Evolutionary conservation across 1,140 invertebrate species (phyloP).

Genomic region (Gonatopus flavifemur): DNA sequence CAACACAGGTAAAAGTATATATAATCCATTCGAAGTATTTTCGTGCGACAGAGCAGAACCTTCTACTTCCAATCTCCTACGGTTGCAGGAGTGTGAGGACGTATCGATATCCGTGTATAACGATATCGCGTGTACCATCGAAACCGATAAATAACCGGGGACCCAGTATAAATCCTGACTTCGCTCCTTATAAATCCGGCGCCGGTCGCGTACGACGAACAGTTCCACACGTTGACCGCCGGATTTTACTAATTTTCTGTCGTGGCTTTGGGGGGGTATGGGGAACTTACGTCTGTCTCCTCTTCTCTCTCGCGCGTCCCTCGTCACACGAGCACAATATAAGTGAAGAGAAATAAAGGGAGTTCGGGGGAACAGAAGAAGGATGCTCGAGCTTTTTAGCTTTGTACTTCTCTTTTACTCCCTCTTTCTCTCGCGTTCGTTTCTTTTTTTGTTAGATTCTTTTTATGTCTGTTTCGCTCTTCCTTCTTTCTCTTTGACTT

Average conservation of each 20-base stretch:
- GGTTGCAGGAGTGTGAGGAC: too few species aligned
- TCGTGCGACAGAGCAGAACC: too few species aligned
- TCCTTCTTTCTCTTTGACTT: background rate
- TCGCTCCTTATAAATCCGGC: constrained; percentile 57
- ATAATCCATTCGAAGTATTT: too few species aligned
- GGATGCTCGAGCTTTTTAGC: constrained; percentile 23
- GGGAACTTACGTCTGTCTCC: too few species aligned
- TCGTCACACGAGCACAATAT: constrained; percentile 1
- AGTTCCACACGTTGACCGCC: constrained; percentile 43
- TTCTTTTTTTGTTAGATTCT: constrained; percentile 8
- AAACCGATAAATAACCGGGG: constrained; percentile 55
- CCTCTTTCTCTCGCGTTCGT: background rate
- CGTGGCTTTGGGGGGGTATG: too few species aligned
- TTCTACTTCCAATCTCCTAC: too few species aligned
- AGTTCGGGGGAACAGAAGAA: constrained; percentile 22
- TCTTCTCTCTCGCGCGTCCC: constrained; percentile 20
- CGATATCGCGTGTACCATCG: constrained; percentile 56
- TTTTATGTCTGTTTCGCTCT: constrained; percentile 1
- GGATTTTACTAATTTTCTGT: constrained; percentile 59
- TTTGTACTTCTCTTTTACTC: background rate
- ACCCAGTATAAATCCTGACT: constrained; percentile 51
- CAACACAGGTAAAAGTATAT: too few species aligned
- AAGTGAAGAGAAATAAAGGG: constrained; percentile 36
- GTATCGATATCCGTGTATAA: constrained; percentile 56
- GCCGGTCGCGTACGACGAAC: constrained; percentile 37